phyloP scores from a whole-genome alignment of 2,888 invertebrate species.

The Lasioglossum leucozonium region DNA sequence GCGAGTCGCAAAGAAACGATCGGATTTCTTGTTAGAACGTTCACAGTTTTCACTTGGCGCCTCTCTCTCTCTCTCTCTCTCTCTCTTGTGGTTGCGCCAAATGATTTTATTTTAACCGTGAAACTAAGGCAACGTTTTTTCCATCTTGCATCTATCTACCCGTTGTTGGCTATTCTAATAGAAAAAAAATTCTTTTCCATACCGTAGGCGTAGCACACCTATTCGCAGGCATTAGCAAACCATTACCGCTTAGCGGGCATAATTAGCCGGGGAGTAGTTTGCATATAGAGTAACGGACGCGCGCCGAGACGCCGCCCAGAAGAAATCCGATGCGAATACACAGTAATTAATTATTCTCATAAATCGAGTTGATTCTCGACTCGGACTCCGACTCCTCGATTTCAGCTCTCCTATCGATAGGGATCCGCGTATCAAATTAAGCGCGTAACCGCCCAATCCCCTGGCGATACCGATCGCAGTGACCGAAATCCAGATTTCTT shows the following conservation, averaged over 20 bases:
- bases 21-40: conserved; percentile 35
- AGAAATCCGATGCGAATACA: background rate
- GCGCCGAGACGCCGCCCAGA: background rate
- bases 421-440: background rate
- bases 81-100: too few relatives aligned
- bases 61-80: background rate
- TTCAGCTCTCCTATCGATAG: background rate
- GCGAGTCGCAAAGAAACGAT: conserved; percentile 53
- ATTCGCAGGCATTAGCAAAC: too few relatives aligned
- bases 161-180: too few relatives aligned
- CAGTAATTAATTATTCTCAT: background rate
- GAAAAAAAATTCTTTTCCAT: too few relatives aligned
- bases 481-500: conserved; percentile 13
- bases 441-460: background rate
- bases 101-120: too few relatives aligned
- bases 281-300: background rate
- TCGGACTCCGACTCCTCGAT: background rate
- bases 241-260: too few relatives aligned
- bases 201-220: too few relatives aligned
- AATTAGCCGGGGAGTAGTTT: too few relatives aligned
- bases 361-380: background rate
- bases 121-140: too few relatives aligned
- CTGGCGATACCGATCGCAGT: background rate
- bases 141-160: too few relatives aligned
- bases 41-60: conserved; percentile 6